Evolutionary conservation across 1,140 invertebrate species (phyloP).

Genomic region (Solenopsis invicta): DNA sequence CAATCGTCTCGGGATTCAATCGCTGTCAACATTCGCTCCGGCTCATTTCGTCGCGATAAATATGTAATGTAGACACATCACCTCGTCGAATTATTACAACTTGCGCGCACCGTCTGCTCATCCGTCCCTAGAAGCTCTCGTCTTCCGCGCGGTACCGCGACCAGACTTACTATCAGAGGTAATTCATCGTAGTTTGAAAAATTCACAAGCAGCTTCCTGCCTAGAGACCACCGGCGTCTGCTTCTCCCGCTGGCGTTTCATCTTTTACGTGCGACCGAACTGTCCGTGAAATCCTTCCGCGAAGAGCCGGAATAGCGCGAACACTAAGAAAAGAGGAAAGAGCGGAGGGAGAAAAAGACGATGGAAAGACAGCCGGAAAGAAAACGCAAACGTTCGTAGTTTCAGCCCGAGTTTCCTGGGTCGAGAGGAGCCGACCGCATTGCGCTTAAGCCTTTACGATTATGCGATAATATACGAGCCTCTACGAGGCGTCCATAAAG

Average conservation of each 20-base stretch:
- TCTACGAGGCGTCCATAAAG: conserved; percentile 56
- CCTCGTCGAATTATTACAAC: conserved; percentile 61
- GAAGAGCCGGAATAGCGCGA: conserved; percentile 30
- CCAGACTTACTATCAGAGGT: conserved; percentile 49
- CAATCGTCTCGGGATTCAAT: neutral
- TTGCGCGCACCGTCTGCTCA: conserved; percentile 15
- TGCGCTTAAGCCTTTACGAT: conserved; percentile 73
- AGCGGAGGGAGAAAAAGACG: neutral
- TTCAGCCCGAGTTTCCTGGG: neutral
- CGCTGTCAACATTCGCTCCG: neutral
- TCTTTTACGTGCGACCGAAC: conserved; percentile 69
- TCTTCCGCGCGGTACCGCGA: neutral
- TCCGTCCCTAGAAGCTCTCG: neutral
- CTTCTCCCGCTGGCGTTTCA: conserved; percentile 57
- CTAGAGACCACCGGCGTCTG: conserved; percentile 27
- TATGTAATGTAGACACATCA: conserved; percentile 22
- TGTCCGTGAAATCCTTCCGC: conserved; percentile 63
- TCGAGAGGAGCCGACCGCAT: conserved; percentile 50
- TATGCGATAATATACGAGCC: conserved; percentile 71
- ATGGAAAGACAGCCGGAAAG: conserved; percentile 15
- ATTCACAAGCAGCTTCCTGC: conserved; percentile 68
- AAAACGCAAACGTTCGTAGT: conserved; percentile 33
- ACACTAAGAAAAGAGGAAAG: neutral
- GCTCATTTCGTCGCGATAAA: conserved; percentile 42
- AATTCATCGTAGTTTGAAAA: conserved; percentile 72